phyloP scores from a whole-genome alignment of 1,140 invertebrate genomes.

The Radopholus similis region DNA sequence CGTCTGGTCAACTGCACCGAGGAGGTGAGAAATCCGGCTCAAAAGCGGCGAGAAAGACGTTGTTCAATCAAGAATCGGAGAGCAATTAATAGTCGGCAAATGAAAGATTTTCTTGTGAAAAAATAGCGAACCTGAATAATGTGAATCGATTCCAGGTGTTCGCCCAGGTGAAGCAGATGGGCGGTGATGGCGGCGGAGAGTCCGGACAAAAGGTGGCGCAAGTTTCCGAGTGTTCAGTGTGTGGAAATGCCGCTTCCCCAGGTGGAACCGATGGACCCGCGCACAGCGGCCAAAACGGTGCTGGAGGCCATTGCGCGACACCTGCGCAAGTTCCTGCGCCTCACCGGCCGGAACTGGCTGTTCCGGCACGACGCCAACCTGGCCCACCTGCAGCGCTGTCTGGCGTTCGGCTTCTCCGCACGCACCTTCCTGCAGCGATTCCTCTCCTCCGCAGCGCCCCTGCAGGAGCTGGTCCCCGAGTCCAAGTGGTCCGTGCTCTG shows the following conservation, averaged over 20 bases:
- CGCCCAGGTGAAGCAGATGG: slow-evolving; percentile 33
- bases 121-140: no score
- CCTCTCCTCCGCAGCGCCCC: slow-evolving; percentile 17
- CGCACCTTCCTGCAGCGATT: slow-evolving; percentile 40
- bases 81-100: no score
- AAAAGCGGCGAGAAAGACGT: no score
- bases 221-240: slow-evolving; percentile 20
- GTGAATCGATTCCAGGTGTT: no score
- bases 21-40: no score
- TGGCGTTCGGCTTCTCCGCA: slow-evolving; percentile 40
- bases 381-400: slow-evolving; percentile 33
- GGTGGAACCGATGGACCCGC: slow-evolving; percentile 31
- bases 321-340: slow-evolving; percentile 30
- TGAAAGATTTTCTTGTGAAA: no score
- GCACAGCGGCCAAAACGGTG: slow-evolving; percentile 29
- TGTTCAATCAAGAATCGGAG: no score
- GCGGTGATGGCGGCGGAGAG: slow-evolving; percentile 4
- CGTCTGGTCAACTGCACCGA: slow-evolving; percentile 35
- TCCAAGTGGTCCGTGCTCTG: slow-evolving; percentile 48
- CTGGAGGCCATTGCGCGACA: slow-evolving; percentile 33
- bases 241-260: slow-evolving; percentile 2
- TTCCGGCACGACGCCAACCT: slow-evolving; percentile 9
- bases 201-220: slow-evolving; percentile 2
- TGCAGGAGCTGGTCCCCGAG: slow-evolving; percentile 24
- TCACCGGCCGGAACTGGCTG: slow-evolving; percentile 21